Base-by-base conservation (phyloP, 1,140 invertebrate species). In the Drosophila simulans region DNA sequence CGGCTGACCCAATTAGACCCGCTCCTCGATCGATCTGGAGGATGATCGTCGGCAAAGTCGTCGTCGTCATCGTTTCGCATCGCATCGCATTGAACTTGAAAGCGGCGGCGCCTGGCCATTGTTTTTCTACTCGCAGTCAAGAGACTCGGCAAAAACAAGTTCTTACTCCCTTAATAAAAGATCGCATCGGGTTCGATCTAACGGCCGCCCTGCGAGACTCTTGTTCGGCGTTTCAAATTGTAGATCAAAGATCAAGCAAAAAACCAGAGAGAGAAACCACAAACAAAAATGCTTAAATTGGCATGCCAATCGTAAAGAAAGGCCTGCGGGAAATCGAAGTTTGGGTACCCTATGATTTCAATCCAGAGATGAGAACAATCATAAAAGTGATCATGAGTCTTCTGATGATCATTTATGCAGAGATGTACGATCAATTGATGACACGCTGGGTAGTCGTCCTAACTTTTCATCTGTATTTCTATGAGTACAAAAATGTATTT, bases 241-340 rank as follows among this genome's bases (percentile, higher is more conserved):
- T 91, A 91, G 88, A 91, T 91, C 88, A 91, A 91, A 91, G 88
- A 91, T 91, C 88, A 91, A 77, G 72, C 84, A 56, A 74, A 59
- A 89, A 59, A 83, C 65, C 68, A 49, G 51, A 54, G 48, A 45
- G 60, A 49, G 55, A 45, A 55, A 70, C 68, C 68, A 55, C 68
- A 71, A 79, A 77, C 66, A 64, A 70, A 79, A 66, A 59, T 65
- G 62, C 83, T 80, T 88, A 88, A 88, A 88, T 88, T 89, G 83
- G 83, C 83, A 88, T 89, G 71, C 79, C 85, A 75, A 86, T 49
- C 40, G 46, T 46, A 45, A 63, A 72, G 70, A 53, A 57, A 59
- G 58, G 63, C 56, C 64, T 51, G 55, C 55, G 59, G 83, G 62
- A 80, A 12, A 68, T 68, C 79, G 82, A 86, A 76, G 46, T 43